Evolutionary conservation across 2,888 invertebrate species (phyloP), one percentile per base, ranked within the genome.

Genomic region (Patella caerulea): DNA sequence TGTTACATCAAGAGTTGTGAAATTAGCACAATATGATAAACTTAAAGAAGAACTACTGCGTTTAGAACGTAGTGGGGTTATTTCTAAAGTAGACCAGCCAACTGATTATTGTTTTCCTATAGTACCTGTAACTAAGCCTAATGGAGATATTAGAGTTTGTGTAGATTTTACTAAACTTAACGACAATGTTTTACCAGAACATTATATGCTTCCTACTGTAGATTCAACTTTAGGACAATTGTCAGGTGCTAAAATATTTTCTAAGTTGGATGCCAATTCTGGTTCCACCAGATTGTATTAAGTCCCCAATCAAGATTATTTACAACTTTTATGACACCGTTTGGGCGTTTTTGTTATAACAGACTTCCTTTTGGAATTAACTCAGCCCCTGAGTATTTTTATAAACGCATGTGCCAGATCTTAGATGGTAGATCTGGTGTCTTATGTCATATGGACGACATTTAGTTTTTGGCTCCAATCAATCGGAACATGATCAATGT

Each of bases 361-460:
- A 52, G 81, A 11, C 65, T 86, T 19, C 82, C 84, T 7, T 85
- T 83, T 75, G 85, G 86, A 72, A 85, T 85, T 17, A 74, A 75
- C 3, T 91, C 90, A 73, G 92, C 92, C 5, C 91, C 91, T 0
- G 92, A 92, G 84, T 82, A 89, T 7, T 92, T 91, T 78, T 90
- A 92, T 83, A 90, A 91, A 85, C 85, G 84, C 3, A 76, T 92
- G 76, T 90, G 90, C 80, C 81, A 83, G 7, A n/a, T 72, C 14
- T n/a, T 77, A 12, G 73, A 53, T 54, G 78, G 79, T 52, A 59
- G 69, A 14, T 14, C 73, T 12, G 80, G 83, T 17, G 80, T 81
- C 4, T 19, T 83, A 12, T 80, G 81, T 74, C 75, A 82, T 69
- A 84, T 83, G 73, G 79, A 83, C 71, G 82, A 83, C 70, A 76